Evolutionary conservation across 2,797 vertebrate species (phyloP), one percentile per base, ranked within the genome.

Genomic region (Amniataba percoides): DNA sequence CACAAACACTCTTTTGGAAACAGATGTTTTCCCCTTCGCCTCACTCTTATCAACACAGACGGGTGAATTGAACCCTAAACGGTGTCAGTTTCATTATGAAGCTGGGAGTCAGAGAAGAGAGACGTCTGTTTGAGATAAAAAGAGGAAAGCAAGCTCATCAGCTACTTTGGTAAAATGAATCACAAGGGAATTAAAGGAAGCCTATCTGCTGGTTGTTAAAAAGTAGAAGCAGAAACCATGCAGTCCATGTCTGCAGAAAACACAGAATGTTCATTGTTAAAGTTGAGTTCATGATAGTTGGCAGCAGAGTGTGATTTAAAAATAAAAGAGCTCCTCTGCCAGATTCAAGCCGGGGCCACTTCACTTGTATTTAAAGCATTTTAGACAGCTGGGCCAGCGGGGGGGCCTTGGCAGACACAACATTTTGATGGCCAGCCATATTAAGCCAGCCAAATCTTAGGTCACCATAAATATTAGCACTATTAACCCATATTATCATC

Each of bases 391-490:
- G 4, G 1, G 39, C 61, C 78, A 78, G 74, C 46, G 68, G 79
- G 77, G 77, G 83, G 34, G n/a, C 23, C 31, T 64, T 34, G 8
- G 80, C 62, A 62, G 49, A 19, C 23, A 19, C 9, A 61, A 61
- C 40, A 8, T 12, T 77, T 70, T 67, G 21, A 80, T 49, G 27
- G 13, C 58, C 25, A 71, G 51, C 27, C 53, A 51, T 43, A 63
- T 78, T 70, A 82, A 78, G 45, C 39, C 51, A 21, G 31, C 18
- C 14, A 59, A 81, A 80, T 73, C 69, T 67, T 68, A 69, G 72
- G 39, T 57, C 78, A 69, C 60, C 49, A 59, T 71, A 49, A 74
- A 74, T 77, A 80, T 81, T 61, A 83, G 18, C 65, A 31, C 36
- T 70, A 31, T 84, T 82, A 77, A 71, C 39, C 66, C 21, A 21